Conservation (phyloP, 2,888 invertebrate genomes). For the Listrodromus nycthemerus region DNA sequence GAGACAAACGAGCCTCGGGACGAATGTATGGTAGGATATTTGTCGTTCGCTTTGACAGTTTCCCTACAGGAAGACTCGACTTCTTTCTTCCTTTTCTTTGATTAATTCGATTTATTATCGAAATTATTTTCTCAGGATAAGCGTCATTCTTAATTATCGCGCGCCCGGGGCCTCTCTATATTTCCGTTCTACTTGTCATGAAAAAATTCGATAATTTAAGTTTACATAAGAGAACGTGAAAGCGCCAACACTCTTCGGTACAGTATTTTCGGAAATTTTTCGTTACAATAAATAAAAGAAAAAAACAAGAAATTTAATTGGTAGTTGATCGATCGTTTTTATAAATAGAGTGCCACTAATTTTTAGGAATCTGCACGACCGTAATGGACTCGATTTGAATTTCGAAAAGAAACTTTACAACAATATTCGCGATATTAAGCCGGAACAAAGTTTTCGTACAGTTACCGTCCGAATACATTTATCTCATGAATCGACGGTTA, state of each 20-base stretch:
- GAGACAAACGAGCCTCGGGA: not conserved
- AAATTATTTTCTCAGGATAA: conserved; percentile 6
- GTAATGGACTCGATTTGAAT: not conserved
- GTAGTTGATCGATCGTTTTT: not conserved
- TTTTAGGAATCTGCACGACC: not conserved
- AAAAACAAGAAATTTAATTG: not conserved
- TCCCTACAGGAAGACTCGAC: not conserved
- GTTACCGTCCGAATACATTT: not conserved
- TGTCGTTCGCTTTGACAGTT: conserved; percentile 2
- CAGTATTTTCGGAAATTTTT: not conserved
- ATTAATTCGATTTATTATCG: conserved; percentile 9
- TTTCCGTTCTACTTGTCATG: conserved; percentile 19
- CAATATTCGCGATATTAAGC: not conserved
- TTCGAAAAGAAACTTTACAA: not conserved
- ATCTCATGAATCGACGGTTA: not conserved
- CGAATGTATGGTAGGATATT: not conserved
- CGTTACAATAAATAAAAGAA: not conserved
- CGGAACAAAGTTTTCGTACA: not conserved
- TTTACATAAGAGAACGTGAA: not conserved
- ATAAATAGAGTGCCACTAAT: not conserved
- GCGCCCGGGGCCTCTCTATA: not conserved
- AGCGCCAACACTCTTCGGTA: not conserved
- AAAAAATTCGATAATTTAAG: conserved; percentile 15
- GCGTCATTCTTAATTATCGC: not conserved
- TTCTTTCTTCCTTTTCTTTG: conserved; percentile 9